phyloP scores from a whole-genome alignment of 2,113 vertebrate genomes.

The Caranx ignobilis region DNA sequence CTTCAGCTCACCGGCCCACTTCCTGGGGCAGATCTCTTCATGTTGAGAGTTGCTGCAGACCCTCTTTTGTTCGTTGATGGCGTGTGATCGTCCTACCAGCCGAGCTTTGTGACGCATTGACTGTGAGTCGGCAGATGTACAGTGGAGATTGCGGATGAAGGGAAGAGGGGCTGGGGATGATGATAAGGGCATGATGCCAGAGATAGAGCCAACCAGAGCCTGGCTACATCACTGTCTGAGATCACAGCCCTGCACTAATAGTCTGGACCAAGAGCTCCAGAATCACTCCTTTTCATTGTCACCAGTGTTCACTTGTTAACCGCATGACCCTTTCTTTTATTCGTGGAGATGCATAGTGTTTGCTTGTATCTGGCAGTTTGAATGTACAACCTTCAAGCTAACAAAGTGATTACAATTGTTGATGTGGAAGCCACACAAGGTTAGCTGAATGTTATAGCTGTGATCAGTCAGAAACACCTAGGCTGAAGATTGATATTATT shows the following conservation, averaged over 20 bases:
- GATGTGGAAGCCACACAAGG: background rate
- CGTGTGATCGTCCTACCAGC: slow-evolving; percentile 34
- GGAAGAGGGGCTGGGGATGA: background rate
- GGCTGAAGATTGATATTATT: slow-evolving; percentile 3
- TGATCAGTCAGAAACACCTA: background rate
- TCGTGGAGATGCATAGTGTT: background rate
- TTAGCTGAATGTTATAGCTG: background rate
- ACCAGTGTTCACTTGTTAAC: slow-evolving; percentile 46
- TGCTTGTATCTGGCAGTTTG: slow-evolving; percentile 6
- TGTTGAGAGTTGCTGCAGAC: slow-evolving; percentile 28
- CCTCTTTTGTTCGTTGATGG: slow-evolving; percentile 24
- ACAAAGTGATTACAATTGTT: slow-evolving; percentile 9
- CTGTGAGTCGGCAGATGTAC: slow-evolving; percentile 62
- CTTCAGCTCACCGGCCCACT: slow-evolving; percentile 26
- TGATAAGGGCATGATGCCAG: slow-evolving; percentile 63
- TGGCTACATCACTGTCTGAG: slow-evolving; percentile 72
- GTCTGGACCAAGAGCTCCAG: slow-evolving; percentile 52
- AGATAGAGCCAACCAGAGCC: slow-evolving; percentile 57
- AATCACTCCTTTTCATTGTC: slow-evolving; percentile 60
- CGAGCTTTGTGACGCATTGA: slow-evolving; percentile 64
- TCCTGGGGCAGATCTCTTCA: slow-evolving; percentile 40
- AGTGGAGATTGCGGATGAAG: slow-evolving; percentile 43
- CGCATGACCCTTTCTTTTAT: slow-evolving; percentile 43
- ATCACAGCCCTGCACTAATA: slow-evolving; percentile 71
- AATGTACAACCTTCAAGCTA: background rate